phyloP scores from a whole-genome alignment of 2,113 vertebrate genomes.

The Columba janthina region DNA sequence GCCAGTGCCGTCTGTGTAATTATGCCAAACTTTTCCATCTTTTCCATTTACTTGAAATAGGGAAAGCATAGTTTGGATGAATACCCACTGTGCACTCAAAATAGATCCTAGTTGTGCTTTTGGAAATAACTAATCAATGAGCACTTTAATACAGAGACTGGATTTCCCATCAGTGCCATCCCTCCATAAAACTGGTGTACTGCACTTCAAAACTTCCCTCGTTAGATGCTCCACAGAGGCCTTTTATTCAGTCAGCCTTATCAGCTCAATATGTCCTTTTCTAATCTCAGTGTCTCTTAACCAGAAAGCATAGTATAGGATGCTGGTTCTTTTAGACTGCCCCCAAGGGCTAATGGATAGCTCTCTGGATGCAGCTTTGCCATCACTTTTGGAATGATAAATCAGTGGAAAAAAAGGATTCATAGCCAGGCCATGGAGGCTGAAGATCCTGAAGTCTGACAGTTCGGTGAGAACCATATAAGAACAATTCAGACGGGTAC shows the following conservation, averaged over 20 bases:
- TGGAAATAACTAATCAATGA: constrained; percentile 49
- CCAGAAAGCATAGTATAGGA: neutral
- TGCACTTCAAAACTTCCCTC: neutral
- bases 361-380: neutral
- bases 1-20: neutral
- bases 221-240: neutral
- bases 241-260: neutral
- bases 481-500: neutral
- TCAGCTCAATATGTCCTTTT: neutral
- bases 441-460: neutral
- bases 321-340: neutral
- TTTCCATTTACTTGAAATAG: constrained; percentile 3
- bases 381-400: neutral
- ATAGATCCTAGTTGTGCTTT: constrained; percentile 24
- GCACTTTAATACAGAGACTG: constrained; percentile 9
- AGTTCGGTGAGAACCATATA: neutral
- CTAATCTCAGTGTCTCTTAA: neutral
- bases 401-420: neutral
- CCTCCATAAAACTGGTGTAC: neutral
- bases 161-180: neutral
- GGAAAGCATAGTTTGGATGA: neutral
- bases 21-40: neutral
- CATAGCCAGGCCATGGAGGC: neutral
- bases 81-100: neutral
- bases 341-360: neutral